Conservation (phyloP, 2,888 invertebrate species). For the Tromatobia lineatoria region DNA sequence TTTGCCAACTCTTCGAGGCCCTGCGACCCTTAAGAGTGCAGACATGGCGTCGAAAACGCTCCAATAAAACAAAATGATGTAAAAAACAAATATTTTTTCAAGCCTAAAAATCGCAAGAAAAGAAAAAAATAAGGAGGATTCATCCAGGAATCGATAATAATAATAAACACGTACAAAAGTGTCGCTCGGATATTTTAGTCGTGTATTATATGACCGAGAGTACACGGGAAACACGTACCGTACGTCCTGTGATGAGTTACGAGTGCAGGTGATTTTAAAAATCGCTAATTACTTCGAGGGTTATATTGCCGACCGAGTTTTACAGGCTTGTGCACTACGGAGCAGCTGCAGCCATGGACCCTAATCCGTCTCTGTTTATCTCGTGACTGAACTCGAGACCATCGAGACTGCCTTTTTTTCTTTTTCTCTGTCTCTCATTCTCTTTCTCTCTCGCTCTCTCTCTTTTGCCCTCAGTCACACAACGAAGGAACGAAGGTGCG, state of each 20-base stretch:
- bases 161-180: slow-evolving; percentile 4
- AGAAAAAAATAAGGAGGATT: too few relatives aligned
- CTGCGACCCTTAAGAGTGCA: background rate
- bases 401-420: slow-evolving; percentile 30
- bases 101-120: background rate
- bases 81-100: background rate
- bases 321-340: slow-evolving; percentile 16
- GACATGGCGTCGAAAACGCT: background rate
- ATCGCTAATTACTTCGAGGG: background rate
- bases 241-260: slow-evolving; percentile 11
- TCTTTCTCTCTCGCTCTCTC: slow-evolving; percentile 5
- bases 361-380: slow-evolving; percentile 64
- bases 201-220: background rate
- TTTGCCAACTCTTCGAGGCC: slow-evolving; percentile 1
- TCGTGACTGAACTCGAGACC: slow-evolving; percentile 44
- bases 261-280: slow-evolving; percentile 9
- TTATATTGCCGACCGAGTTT: background rate
- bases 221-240: background rate
- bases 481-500: slow-evolving; percentile 9
- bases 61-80: slow-evolving; percentile 1
- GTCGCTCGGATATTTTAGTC: background rate
- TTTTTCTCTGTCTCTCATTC: slow-evolving; percentile 38
- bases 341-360: slow-evolving; percentile 53
- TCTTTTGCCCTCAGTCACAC: background rate
- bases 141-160: background rate